Evolutionary conservation across 2,113 vertebrate species (phyloP).

Genomic region (Trematomus loennbergii): DNA sequence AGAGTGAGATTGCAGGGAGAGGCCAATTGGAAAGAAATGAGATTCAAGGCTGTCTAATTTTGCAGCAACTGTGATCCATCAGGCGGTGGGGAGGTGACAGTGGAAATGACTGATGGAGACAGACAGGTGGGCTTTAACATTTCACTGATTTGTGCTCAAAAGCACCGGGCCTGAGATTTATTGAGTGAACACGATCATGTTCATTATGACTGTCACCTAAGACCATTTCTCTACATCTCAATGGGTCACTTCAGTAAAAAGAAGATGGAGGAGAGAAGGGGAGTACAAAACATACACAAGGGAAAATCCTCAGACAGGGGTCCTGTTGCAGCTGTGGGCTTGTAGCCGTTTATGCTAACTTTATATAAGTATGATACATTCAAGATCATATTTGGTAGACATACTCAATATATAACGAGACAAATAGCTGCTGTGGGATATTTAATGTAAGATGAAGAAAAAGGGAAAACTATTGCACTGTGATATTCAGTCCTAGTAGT

Average conservation of each 20-base stretch:
- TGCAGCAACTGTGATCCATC: conserved; percentile 99
- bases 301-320: conserved; percentile 31
- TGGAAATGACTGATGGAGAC: conserved; percentile 99
- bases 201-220: conserved; percentile 99
- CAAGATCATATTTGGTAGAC: not conserved
- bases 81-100: conserved; percentile 97
- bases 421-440: not conserved
- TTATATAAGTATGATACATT: not conserved
- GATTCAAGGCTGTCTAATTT: conserved; percentile 99
- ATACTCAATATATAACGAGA: not conserved
- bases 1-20: conserved; percentile 94
- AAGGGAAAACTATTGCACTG: not conserved
- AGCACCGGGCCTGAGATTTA: conserved; percentile 98
- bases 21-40: conserved; percentile 99
- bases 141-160: conserved; percentile 99
- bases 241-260: conserved; percentile 94
- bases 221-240: conserved; percentile 99
- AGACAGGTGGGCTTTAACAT: conserved; percentile 99
- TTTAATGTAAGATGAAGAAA: not conserved
- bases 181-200: conserved; percentile 99
- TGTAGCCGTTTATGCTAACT: not conserved
- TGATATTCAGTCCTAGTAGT: not conserved
- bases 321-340: conserved; percentile 14
- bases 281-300: conserved; percentile 60
- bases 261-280: conserved; percentile 87